These are phyloP conservation scores for Takifugu ocellatus DNA, from an alignment of 2,797 vertebrate genomes.

Conservation along the genomic window DNA sequence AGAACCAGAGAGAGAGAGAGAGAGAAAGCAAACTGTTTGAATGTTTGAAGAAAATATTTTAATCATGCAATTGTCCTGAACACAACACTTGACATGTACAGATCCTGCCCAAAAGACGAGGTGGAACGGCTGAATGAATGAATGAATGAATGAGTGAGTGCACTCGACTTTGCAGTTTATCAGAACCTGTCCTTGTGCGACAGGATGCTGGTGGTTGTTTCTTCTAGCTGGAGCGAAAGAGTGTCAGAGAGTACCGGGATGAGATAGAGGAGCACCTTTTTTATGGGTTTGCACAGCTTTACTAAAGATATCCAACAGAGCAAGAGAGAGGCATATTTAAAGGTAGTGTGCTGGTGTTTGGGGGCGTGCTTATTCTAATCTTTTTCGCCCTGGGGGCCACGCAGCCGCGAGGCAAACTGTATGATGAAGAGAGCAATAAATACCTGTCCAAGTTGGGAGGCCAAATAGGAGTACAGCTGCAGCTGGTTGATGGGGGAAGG, in stretches of 20 bases:
- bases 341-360: slow-evolving; percentile 44
- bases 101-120: slow-evolving; percentile 73
- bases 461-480: slow-evolving; percentile 75
- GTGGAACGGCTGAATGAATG: slow-evolving; percentile 56
- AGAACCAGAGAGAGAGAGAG: slow-evolving; percentile 31
- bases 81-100: slow-evolving; percentile 72
- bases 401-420: slow-evolving; percentile 71
- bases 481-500: slow-evolving; percentile 62
- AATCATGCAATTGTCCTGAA: slow-evolving; percentile 66
- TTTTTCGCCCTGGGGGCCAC: slow-evolving; percentile 70
- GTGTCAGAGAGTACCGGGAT: slow-evolving; percentile 57
- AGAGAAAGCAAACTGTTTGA: slow-evolving; percentile 58
- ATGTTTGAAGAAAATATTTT: slow-evolving; percentile 58
- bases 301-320: slow-evolving; percentile 77
- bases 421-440: slow-evolving; percentile 79
- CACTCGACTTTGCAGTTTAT: slow-evolving; percentile 72
- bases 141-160: slow-evolving; percentile 68
- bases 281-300: slow-evolving; percentile 81
- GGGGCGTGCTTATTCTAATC: slow-evolving; percentile 70
- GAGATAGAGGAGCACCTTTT: slow-evolving; percentile 75
- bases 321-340: slow-evolving; percentile 65
- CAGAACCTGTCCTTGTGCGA: slow-evolving; percentile 69
- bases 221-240: slow-evolving; percentile 59
- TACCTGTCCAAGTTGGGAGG: slow-evolving; percentile 76
- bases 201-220: slow-evolving; percentile 70